These are phyloP conservation scores for Stratiolaelaps scimitus DNA, from an alignment of 1,140 invertebrate species.

Conservation along the genomic window DNA sequence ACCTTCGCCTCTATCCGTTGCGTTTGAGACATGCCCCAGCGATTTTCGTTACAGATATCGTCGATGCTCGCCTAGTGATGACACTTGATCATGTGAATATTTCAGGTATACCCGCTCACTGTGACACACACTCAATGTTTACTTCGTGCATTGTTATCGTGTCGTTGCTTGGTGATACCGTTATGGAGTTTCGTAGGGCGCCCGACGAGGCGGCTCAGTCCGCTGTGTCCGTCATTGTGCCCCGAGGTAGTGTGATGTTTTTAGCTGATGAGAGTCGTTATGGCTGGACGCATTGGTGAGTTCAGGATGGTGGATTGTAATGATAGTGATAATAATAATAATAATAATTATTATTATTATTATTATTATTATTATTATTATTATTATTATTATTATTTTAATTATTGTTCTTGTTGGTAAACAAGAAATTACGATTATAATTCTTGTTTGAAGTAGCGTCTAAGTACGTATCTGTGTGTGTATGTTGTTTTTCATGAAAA, in stretches of 20 bases:
- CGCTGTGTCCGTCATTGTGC: conserved; percentile 51
- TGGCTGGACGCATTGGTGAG: conserved; percentile 43
- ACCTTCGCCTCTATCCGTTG: too few relatives aligned
- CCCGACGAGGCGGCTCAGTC: conserved; percentile 40
- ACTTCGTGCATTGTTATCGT: conserved; percentile 31
- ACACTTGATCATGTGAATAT: too few relatives aligned
- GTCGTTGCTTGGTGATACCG: conserved; percentile 41
- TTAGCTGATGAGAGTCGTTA: conserved; percentile 67
- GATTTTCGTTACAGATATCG: too few relatives aligned
- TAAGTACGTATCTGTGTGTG: too few relatives aligned
- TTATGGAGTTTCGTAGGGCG: conserved; percentile 72
- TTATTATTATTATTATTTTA: conserved; percentile 40
- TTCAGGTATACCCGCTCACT: conserved; percentile 78
- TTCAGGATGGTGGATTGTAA: conserved; percentile 26
- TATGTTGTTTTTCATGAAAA: too few relatives aligned
- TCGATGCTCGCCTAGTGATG: too few relatives aligned
- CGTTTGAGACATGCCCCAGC: too few relatives aligned
- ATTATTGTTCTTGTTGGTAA: too few relatives aligned
- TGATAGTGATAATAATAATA: background rate
- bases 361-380: conserved; percentile 30
- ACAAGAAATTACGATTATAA: too few relatives aligned
- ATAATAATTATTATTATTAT: conserved; percentile 9
- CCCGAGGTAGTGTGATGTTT: conserved; percentile 61
- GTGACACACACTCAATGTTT: conserved; percentile 90
- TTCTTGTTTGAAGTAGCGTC: too few relatives aligned